Evolutionary conservation across 1,140 invertebrate species (phyloP).

Genomic region (Philotrypesis tridentata): DNA sequence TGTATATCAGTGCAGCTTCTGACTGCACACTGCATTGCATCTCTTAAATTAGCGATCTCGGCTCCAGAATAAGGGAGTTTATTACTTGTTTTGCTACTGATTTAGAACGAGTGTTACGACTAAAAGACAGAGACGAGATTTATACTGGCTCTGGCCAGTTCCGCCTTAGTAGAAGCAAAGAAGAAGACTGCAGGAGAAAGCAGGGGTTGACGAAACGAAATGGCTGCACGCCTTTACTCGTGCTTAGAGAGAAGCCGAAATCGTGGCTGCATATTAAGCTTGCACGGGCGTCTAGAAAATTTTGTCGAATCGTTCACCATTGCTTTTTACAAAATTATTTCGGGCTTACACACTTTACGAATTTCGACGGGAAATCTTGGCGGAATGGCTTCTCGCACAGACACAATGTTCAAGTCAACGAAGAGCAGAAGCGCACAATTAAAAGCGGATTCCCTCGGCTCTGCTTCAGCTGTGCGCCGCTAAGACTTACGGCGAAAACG

Average conservation of each 20-base stretch:
- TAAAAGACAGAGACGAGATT: slow-evolving; percentile 30
- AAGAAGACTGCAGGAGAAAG: neutral
- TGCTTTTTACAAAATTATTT: no score
- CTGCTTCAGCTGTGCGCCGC: slow-evolving; percentile 39
- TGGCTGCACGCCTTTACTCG: no score
- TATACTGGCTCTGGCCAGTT: neutral
- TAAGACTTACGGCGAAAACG: slow-evolving; percentile 44
- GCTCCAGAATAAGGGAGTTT: slow-evolving; percentile 24
- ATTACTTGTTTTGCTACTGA: slow-evolving; percentile 54
- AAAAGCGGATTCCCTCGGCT: slow-evolving; percentile 22
- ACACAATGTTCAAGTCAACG: neutral
- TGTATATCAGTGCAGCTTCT: neutral
- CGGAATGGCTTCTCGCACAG: no score
- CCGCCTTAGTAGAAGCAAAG: neutral
- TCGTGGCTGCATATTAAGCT: no score
- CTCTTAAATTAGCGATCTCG: slow-evolving; percentile 24
- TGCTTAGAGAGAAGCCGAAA: neutral
- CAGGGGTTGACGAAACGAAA: neutral
- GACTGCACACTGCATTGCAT: neutral
- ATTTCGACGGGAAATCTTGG: no score
- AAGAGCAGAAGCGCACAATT: neutral
- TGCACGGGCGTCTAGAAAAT: no score
- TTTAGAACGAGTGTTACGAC: slow-evolving; percentile 51
- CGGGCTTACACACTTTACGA: no score
- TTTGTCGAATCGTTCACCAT: no score